These are phyloP conservation scores for Tigriopus californicus DNA, from an alignment of 2,888 invertebrate species.

Conservation along the genomic window DNA sequence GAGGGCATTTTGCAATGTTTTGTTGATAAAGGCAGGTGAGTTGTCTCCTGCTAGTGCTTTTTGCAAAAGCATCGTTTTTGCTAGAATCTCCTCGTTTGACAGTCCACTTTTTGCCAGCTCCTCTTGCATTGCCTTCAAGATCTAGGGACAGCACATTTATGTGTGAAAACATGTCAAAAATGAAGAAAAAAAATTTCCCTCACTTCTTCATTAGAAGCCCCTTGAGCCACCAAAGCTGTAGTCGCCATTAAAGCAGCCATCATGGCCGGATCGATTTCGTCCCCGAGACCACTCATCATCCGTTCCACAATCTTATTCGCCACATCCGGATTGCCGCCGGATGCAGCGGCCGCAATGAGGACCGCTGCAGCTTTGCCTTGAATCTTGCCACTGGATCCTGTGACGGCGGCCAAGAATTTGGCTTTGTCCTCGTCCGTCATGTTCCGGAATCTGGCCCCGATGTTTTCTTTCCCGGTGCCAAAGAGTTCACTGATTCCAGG, in stretches of 20 bases:
- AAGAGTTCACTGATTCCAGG: constrained; percentile 10
- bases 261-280: constrained; percentile 16
- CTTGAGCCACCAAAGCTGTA: constrained; percentile 13
- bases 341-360: constrained; percentile 15
- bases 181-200: background rate
- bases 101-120: constrained; percentile 10
- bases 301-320: constrained; percentile 15
- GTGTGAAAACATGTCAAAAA: background rate
- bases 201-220: constrained; percentile 14
- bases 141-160: background rate
- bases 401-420: constrained; percentile 13
- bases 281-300: constrained; percentile 15
- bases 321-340: constrained; percentile 11
- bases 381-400: constrained; percentile 10
- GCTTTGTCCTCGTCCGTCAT: constrained; percentile 14
- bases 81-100: constrained; percentile 12
- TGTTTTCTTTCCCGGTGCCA: background rate
- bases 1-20: constrained; percentile 13
- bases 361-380: constrained; percentile 13
- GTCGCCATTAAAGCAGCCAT: constrained; percentile 16
- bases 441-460: background rate
- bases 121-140: constrained; percentile 11
- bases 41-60: constrained; percentile 15
- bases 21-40: constrained; percentile 15
- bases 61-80: constrained; percentile 13